A percentile compares a stretch with the other conserved stretches of the same genome.
phyloP scores from a whole-genome alignment of 2,113 vertebrate species.

The Corydoras maculifer region DNA sequence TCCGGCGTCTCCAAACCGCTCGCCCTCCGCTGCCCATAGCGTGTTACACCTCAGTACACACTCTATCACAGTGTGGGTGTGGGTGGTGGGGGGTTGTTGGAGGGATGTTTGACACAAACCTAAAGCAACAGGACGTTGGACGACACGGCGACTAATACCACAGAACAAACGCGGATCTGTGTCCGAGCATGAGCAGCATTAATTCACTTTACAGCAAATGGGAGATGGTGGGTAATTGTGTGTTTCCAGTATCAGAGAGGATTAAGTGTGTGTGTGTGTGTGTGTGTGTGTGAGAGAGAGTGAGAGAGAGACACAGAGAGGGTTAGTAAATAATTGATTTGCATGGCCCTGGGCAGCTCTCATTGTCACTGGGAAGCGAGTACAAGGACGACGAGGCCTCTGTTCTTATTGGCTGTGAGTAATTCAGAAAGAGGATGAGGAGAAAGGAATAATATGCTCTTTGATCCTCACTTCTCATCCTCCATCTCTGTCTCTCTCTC shows the following conservation, averaged over 20 bases:
- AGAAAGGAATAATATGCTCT: constrained; percentile 65
- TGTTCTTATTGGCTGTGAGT: constrained; percentile 62
- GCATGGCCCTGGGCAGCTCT: constrained; percentile 64
- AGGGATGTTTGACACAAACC: constrained; percentile 38
- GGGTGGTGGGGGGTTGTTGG: constrained; percentile 9
- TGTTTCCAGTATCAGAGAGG: constrained; percentile 26
- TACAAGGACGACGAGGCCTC: constrained; percentile 57
- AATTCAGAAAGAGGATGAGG: constrained; percentile 45
- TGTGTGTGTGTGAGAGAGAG: constrained; percentile 49
- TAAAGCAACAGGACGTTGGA: constrained; percentile 46
- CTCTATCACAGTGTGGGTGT: constrained; percentile 19
- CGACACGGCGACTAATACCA: constrained; percentile 6
- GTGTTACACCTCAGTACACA: too few species aligned
- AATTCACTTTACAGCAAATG: constrained; percentile 30
- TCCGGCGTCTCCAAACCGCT: too few species aligned
- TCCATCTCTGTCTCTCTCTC: neutral
- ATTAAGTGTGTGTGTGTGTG: constrained; percentile 25
- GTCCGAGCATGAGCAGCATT: constrained; percentile 29
- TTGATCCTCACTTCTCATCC: constrained; percentile 69
- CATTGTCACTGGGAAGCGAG: constrained; percentile 68
- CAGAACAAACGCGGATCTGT: constrained; percentile 32
- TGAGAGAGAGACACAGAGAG: constrained; percentile 58
- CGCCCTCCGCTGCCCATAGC: too few species aligned
- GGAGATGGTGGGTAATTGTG: neutral
- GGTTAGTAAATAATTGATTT: constrained; percentile 70